Evolutionary conservation across 2,113 vertebrate species (phyloP), one percentile per base, ranked within the genome.

Genomic region (Elachura formosa): DNA sequence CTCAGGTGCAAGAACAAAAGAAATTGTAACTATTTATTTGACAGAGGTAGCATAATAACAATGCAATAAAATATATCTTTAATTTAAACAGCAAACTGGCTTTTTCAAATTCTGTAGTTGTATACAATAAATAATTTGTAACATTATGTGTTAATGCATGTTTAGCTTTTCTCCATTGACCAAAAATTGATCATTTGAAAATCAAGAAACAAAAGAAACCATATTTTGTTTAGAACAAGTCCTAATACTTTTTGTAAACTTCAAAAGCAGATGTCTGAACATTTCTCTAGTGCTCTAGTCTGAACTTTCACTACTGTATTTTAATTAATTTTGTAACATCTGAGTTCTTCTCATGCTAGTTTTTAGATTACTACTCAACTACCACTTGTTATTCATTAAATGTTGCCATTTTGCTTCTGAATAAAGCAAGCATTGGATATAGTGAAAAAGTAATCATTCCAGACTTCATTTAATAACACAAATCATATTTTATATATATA

Each of bases 391-490:
- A 91, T 89, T 95, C 87, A 79, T 87, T 26, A 85, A 94, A 80
- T 72, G 25, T 69, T 87, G 20, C 20, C 25, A 41, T 73, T 91
- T 96, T 91, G 29, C 62, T 94, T 96, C 84, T 79, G 86, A 94
- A 95, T 68, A 94, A 95, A 92, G 45, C 33, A 91, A 92, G 92
- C 79, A 83, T 22, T 88, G 68, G 69, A 71, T 82, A 86, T 25
- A 87, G 33, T 36, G 40, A 76, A 29, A 76, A 91, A 61, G 63
- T 72, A 94, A 95, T 89, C 55, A 89, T 88, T 90, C 33, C 84
- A 61, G 82, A 82, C 16, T 96, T 69, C 28, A 90, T 87, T 96
- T 95, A 91, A 94, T 89, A 94, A 79, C 26, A 88, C 9, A 84
- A 94, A 94, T 25, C 16, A n/a, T 75, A 83, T 63, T 82, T 89